Conservation (phyloP, 2,797 vertebrate species). For the Sebastes alutus region DNA sequence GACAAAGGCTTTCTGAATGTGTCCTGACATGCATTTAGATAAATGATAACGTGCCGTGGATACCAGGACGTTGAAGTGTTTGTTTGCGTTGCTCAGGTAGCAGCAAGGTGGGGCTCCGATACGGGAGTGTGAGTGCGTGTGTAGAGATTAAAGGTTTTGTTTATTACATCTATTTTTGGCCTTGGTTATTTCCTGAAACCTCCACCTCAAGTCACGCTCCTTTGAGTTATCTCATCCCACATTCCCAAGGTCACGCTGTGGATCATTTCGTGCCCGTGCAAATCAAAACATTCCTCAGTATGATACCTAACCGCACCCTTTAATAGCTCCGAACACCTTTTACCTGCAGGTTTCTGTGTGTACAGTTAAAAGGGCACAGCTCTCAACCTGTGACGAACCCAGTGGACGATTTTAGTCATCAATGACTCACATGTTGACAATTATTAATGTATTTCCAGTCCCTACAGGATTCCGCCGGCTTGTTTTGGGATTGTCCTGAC, state of each 20-base stretch:
- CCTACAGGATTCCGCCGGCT: too few species aligned
- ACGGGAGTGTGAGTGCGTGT: neutral
- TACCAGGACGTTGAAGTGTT: neutral
- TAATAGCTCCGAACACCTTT: neutral
- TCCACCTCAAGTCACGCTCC: neutral
- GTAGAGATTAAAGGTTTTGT: slow-evolving; percentile 37
- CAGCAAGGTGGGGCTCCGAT: slow-evolving; percentile 17
- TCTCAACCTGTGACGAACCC: neutral
- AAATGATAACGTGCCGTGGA: neutral
- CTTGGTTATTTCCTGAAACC: neutral
- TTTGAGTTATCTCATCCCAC: neutral
- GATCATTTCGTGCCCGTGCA: slow-evolving; percentile 1
- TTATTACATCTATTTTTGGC: slow-evolving; percentile 37
- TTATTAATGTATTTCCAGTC: neutral
- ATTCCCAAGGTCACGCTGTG: neutral
- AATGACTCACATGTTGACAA: slow-evolving; percentile 3
- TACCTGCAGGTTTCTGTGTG: slow-evolving; percentile 28
- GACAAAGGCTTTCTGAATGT: neutral
- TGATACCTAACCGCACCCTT: slow-evolving; percentile 28
- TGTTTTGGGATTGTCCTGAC: too few species aligned
- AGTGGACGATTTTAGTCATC: neutral
- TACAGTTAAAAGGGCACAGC: neutral
- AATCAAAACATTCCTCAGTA: slow-evolving; percentile 30
- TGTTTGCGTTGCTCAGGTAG: slow-evolving; percentile 56
- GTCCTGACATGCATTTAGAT: neutral